Conservation (phyloP, 2,113 vertebrate genomes). For the Platysternon megacephalum region DNA sequence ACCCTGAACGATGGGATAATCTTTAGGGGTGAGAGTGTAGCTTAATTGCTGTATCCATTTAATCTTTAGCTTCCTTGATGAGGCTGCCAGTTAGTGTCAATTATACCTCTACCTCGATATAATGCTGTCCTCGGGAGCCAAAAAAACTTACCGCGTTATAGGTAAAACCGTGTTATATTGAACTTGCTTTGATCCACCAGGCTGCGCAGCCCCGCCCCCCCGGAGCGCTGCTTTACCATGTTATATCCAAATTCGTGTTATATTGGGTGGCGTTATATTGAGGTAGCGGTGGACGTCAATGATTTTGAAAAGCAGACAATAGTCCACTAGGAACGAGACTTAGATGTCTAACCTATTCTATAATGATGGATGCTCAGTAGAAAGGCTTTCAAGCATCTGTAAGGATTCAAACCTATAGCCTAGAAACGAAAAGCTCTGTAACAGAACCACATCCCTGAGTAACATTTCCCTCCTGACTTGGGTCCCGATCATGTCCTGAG, state of each 20-base stretch:
- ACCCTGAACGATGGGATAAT: not conserved
- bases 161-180: no score
- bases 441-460: fast-evolving
- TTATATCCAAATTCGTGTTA: no score
- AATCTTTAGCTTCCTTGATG: not conserved
- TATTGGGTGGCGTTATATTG: no score
- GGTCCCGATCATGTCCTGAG: not conserved
- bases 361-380: fast-evolving
- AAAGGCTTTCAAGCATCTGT: fast-evolving
- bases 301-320: not conserved
- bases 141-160: no score
- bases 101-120: no score
- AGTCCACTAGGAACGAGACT: fast-evolving
- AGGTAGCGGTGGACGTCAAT: no score
- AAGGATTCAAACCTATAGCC: fast-evolving
- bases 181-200: no score
- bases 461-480: not conserved
- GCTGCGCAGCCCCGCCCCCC: no score
- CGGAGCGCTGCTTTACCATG: no score
- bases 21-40: not conserved
- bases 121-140: no score
- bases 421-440: not conserved
- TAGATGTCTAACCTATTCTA: not conserved
- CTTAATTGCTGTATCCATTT: not conserved
- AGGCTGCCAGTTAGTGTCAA: not conserved